Conservation (phyloP, 2,113 vertebrate genomes). For the Aphelocoma coerulescens region DNA sequence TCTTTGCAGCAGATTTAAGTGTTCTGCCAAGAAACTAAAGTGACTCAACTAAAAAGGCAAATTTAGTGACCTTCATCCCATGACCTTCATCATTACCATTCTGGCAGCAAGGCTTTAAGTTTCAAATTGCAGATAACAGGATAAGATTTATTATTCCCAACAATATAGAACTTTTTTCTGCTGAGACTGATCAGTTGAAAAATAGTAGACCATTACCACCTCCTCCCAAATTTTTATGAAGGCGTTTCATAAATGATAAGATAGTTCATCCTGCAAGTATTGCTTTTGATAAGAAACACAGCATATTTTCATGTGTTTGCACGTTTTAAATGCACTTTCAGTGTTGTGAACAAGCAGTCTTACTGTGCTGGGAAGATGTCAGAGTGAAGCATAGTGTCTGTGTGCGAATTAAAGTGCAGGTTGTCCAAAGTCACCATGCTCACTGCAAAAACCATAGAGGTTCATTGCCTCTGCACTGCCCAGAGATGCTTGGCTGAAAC, state of each 20-base stretch:
- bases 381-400: neutral
- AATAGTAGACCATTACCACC: neutral
- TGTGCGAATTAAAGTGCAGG: neutral
- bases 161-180: neutral
- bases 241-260: neutral
- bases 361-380: neutral
- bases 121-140: neutral
- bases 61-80: neutral
- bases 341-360: neutral
- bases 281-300: neutral
- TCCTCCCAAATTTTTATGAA: neutral
- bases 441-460: neutral
- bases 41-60: neutral
- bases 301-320: neutral
- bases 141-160: neutral
- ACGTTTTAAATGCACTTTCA: neutral
- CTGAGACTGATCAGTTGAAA: neutral
- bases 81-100: no score
- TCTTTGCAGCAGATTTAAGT: neutral
- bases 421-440: neutral
- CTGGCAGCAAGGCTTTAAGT: neutral
- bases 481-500: neutral
- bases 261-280: neutral
- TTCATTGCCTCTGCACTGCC: neutral
- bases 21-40: neutral